Evolutionary conservation across 2,797 vertebrate species (phyloP).

Genomic region (Valencia hispanica): DNA sequence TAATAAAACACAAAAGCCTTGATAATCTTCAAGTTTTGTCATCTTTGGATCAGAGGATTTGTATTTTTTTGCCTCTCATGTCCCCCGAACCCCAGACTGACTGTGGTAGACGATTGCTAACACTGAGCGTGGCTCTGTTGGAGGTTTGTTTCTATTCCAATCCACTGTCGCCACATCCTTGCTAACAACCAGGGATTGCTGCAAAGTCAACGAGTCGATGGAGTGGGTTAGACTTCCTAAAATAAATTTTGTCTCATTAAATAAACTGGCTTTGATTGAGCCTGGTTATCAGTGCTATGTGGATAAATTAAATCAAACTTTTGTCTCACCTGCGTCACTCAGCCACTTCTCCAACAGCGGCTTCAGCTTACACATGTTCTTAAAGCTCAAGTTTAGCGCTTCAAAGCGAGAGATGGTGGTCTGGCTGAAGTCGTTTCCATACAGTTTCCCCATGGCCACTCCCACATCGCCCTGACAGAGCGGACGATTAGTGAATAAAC

Average conservation of each 20-base stretch:
- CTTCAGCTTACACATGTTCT: slow-evolving; percentile 96
- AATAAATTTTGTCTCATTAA: neutral
- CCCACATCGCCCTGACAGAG: slow-evolving; percentile 87
- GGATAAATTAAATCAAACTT: neutral
- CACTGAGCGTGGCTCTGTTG: neutral
- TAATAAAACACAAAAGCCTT: neutral
- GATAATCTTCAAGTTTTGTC: neutral
- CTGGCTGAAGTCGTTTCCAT: slow-evolving; percentile 94
- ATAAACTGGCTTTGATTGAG: neutral
- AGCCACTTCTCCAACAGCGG: slow-evolving; percentile 94
- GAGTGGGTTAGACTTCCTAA: neutral
- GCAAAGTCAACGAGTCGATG: neutral
- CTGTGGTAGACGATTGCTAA: neutral
- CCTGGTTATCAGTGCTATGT: neutral
- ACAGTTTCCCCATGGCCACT: slow-evolving; percentile 93
- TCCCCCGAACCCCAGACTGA: neutral
- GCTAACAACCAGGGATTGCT: neutral
- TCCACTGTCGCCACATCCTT: neutral
- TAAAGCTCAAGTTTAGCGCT: slow-evolving; percentile 93
- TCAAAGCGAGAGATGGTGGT: slow-evolving; percentile 94
- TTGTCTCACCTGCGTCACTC: slow-evolving; percentile 86
- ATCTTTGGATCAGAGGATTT: neutral
- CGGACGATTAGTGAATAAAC: neutral
- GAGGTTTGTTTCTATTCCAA: neutral
- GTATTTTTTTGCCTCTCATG: neutral